Conservation (phyloP, 2,113 vertebrate species). For the Podarcis muralis region DNA sequence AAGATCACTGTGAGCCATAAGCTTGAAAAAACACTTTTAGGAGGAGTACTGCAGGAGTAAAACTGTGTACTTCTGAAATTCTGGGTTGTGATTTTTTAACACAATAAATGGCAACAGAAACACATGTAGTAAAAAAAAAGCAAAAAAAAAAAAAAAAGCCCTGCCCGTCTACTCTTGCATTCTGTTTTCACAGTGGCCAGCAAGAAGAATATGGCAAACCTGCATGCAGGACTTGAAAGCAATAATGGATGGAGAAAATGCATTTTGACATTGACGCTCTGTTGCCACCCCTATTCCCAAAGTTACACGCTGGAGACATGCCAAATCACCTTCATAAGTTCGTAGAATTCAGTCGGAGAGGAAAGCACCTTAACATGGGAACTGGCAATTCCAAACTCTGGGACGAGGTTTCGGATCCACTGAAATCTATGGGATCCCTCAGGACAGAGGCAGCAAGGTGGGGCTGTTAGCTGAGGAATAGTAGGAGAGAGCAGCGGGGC, state of each 20-base stretch:
- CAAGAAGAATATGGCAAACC: no score
- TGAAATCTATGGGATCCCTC: slow-evolving; percentile 83
- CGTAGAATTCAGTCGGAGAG: slow-evolving; percentile 91
- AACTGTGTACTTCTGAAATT: background rate
- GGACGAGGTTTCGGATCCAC: slow-evolving; percentile 92
- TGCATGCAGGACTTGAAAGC: no score
- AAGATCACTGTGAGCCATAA: background rate
- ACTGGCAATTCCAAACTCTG: slow-evolving; percentile 90
- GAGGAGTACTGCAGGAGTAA: background rate
- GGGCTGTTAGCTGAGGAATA: slow-evolving; percentile 71
- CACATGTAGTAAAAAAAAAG: background rate
- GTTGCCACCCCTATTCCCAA: background rate
- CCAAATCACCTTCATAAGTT: slow-evolving; percentile 88
- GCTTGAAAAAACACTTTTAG: background rate
- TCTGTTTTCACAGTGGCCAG: no score
- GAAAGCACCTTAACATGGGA: slow-evolving; percentile 83
- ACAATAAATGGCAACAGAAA: background rate
- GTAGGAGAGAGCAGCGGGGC: slow-evolving; percentile 87
- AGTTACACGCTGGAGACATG: background rate
- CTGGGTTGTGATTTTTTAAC: background rate
- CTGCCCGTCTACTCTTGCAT: no score
- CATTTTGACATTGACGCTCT: background rate
- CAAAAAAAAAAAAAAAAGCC: no score
- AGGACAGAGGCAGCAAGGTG: slow-evolving; percentile 76
- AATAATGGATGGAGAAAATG: background rate